A percentile compares a stretch with the other conserved stretches of the same genome.
Evolutionary conservation across 2,888 invertebrate genomes (phyloP).

Genomic region (Platycheirus rosarum): DNA sequence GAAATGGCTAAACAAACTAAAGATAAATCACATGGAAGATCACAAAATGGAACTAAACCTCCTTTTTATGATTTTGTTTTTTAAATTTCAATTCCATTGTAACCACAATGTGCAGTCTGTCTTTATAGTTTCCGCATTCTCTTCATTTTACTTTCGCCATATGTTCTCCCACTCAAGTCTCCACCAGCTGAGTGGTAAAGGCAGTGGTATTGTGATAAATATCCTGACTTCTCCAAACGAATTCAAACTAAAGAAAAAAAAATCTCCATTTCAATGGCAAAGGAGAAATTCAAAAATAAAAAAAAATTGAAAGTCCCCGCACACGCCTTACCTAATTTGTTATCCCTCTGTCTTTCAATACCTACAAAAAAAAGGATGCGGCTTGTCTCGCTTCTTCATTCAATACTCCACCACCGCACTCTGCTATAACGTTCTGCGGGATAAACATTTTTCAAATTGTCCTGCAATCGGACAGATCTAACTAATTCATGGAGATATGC

Average conservation of each 20-base stretch:
- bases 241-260: conserved; percentile 20
- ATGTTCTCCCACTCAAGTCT: conserved; percentile 40
- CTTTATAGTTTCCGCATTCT: conserved; percentile 23
- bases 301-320: conserved; percentile 49
- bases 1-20: no score
- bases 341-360: neutral
- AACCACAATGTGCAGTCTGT: conserved; percentile 61
- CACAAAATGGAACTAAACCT: no score
- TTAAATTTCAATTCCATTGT: conserved; percentile 70
- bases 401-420: neutral
- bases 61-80: no score
- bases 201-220: conserved; percentile 68
- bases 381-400: neutral
- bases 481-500: conserved; percentile 79
- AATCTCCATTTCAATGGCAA: neutral
- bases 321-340: conserved; percentile 9
- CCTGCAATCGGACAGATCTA: conserved; percentile 76
- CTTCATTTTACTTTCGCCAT: conserved; percentile 23
- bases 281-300: conserved; percentile 10
- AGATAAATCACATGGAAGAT: no score
- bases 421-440: conserved; percentile 64
- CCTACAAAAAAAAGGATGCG: neutral
- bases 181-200: conserved; percentile 22
- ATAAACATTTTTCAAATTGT: conserved; percentile 80
- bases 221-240: conserved; percentile 44